phyloP scores from a whole-genome alignment of 2,113 vertebrate genomes.

The Motacilla tschutschensis region DNA sequence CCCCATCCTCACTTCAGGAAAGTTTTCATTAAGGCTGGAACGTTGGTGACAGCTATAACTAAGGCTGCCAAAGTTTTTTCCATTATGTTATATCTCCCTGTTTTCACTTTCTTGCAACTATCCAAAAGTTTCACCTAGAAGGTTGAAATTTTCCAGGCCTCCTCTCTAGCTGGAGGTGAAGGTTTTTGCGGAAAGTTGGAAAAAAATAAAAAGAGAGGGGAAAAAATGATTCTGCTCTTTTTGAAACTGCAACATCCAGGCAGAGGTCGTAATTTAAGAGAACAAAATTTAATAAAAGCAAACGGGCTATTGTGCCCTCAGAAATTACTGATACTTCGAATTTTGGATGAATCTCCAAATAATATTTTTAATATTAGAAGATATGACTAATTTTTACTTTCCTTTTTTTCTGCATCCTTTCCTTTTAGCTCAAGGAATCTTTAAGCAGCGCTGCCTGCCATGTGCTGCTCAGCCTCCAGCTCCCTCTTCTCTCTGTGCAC shows the following conservation, averaged over 20 bases:
- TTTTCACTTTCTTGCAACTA: conserved; percentile 10
- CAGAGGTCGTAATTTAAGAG: background rate
- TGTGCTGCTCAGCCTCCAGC: background rate
- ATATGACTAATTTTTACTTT: background rate
- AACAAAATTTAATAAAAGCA: conserved; percentile 1
- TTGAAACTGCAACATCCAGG: background rate
- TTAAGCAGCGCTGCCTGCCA: background rate
- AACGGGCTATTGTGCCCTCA: background rate
- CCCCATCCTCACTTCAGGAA: conserved; percentile 25
- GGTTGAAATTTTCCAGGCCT: conserved; percentile 56
- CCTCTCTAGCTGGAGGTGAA: conserved; percentile 2
- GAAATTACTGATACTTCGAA: background rate
- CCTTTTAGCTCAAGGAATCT: background rate
- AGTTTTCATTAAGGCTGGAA: conserved; percentile 57
- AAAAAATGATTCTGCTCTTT: background rate
- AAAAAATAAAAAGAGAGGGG: background rate
- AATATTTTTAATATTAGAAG: background rate
- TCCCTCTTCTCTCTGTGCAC: background rate
- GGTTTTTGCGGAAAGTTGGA: background rate
- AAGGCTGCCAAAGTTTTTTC: conserved; percentile 50
- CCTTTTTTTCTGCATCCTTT: background rate
- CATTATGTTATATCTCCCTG: conserved; percentile 52
- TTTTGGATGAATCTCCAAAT: background rate
- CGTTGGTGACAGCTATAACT: background rate
- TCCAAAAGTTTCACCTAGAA: conserved; percentile 59